phyloP scores from a whole-genome alignment of 2,888 invertebrate genomes.

The Metopia argyrocephala region DNA sequence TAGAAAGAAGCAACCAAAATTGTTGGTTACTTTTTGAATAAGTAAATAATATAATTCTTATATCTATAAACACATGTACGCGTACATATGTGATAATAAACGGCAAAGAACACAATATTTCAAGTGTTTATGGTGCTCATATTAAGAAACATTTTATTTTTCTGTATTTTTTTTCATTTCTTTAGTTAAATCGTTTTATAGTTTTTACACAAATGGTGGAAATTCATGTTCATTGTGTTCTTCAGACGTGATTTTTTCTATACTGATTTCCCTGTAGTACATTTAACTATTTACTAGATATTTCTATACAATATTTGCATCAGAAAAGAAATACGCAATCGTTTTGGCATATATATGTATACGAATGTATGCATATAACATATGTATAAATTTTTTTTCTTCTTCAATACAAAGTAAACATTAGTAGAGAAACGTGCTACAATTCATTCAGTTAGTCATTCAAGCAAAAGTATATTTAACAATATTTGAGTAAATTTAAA shows the following conservation, averaged over 20 bases:
- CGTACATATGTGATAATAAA: not conserved
- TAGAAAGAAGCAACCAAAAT: no score
- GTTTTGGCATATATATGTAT: not conserved
- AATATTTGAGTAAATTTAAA: constrained; percentile 6
- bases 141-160: not conserved
- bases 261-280: constrained; percentile 46
- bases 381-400: no score
- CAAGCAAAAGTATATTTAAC: not conserved
- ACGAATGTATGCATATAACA: not conserved
- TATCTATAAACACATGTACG: no score
- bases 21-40: no score
- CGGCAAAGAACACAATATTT: not conserved
- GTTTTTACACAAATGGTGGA: constrained; percentile 69
- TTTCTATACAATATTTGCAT: no score
- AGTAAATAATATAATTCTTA: no score
- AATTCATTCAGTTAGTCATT: no score
- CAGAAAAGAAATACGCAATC: no score
- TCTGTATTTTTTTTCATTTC: not conserved
- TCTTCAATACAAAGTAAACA: no score
- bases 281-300: not conserved
- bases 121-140: not conserved
- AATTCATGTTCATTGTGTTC: constrained; percentile 69
- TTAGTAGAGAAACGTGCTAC: no score
- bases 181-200: constrained; percentile 26
- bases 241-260: constrained; percentile 60